Evolutionary conservation across 2,113 vertebrate species (phyloP), one percentile per base, ranked within the genome.

Genomic region (Chinchilla lanigera): DNA sequence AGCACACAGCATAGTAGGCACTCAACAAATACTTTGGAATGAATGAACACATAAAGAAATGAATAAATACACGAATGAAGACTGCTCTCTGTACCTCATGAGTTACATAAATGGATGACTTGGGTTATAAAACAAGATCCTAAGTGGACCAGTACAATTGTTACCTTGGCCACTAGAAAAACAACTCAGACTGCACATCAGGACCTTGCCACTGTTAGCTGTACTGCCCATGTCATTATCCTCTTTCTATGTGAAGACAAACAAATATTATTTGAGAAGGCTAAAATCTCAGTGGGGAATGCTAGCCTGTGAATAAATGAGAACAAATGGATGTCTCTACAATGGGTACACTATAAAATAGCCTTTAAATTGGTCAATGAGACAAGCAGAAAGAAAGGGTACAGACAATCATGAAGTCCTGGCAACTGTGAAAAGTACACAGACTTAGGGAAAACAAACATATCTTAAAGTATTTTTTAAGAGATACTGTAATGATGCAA

Each of bases 351-450:
- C 60, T 63, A 84, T 86, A 85, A 96, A 92, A 96, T 14, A 44
- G 77, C 71, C 63, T 86, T 83, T 75, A 90, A 95, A 91, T 71
- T 89, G 85, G 69, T 63, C 95, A 95, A 97, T 89, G 94, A 93
- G 90, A 95, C 71, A 96, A 90, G 90, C 78, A 96, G 65, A 95
- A 94, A 96, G 90, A 86, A 96, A 94, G 65, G 73, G 30, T 71
- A 14, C 65, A 91, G 93, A 61, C 30, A 89, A 65, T 86, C 73
- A 97, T 0, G 4, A 71, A 96, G 56, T 56, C 3, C 24, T 91
- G 93, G 92, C 77, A 85, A 90, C 87, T 60, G 35, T 89, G 94
- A 94, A 92, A 92, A 94, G 67, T 67, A 89, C 24, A 85, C 35
- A 56, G 92, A 92, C n/a, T n/a, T 16, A 81, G 80, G 50, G 71